Conservation (phyloP, 2,797 vertebrate genomes). For the Podarcis siculus region DNA sequence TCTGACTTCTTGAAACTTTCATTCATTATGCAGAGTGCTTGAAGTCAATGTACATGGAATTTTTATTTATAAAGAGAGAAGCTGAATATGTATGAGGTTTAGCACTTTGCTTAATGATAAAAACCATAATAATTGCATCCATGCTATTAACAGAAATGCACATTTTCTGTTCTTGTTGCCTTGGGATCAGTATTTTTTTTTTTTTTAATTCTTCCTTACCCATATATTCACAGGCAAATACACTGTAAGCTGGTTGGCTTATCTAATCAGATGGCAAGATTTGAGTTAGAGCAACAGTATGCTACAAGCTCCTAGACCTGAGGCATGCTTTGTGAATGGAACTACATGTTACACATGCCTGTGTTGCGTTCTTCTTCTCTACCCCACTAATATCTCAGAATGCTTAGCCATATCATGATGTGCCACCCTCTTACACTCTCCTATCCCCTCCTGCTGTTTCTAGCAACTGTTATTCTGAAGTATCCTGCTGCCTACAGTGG, state of each 20-base stretch:
- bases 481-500: no score
- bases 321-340: background rate
- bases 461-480: background rate
- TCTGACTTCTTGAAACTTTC: background rate
- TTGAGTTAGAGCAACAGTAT: background rate
- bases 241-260: background rate
- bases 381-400: background rate
- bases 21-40: constrained; percentile 7
- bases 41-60: background rate
- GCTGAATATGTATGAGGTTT: background rate
- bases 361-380: background rate
- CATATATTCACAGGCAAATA: background rate
- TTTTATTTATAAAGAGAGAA: constrained; percentile 19
- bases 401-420: background rate
- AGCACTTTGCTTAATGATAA: background rate
- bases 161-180: background rate
- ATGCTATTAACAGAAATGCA: constrained; percentile 7
- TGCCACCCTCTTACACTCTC: background rate
- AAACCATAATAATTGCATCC: constrained; percentile 8
- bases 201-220: background rate
- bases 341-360: background rate
- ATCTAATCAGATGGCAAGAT: background rate
- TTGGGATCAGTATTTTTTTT: background rate
- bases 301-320: background rate
- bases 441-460: background rate